Evolutionary conservation across 2,888 invertebrate genomes (phyloP).

Genomic region (Eupithecia subumbrata): DNA sequence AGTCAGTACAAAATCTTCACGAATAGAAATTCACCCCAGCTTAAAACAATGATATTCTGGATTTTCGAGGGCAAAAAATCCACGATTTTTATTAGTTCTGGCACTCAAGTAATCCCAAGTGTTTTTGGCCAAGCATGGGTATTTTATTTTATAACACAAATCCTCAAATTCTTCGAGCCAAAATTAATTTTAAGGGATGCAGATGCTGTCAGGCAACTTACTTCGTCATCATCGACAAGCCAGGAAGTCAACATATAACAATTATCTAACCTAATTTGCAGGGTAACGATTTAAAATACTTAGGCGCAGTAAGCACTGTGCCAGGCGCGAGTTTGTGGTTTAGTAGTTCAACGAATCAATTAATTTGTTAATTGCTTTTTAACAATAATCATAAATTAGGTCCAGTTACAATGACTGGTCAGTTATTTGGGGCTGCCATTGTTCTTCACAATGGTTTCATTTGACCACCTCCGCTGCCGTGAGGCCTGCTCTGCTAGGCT

Average conservation of each 20-base stretch:
- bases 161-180: neutral
- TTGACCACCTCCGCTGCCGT: neutral
- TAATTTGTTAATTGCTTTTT: slow-evolving; percentile 15
- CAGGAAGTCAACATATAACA: neutral
- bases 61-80: neutral
- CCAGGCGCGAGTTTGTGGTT: neutral
- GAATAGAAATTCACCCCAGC: neutral
- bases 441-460: slow-evolving; percentile 25
- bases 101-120: neutral
- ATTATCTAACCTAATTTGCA: neutral
- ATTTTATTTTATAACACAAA: neutral
- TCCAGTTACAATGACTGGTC: slow-evolving; percentile 23
- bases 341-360: slow-evolving; percentile 24
- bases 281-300: neutral
- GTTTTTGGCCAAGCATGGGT: neutral
- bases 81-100: neutral
- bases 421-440: slow-evolving; percentile 22
- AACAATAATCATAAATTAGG: slow-evolving; percentile 26
- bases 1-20: neutral
- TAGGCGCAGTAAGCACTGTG: too few species aligned
- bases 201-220: neutral
- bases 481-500: neutral
- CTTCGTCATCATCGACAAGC: neutral
- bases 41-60: neutral
- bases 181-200: neutral